Base-by-base conservation (phyloP, 1,140 invertebrate genomes). In the Oryctes rhinoceros region DNA sequence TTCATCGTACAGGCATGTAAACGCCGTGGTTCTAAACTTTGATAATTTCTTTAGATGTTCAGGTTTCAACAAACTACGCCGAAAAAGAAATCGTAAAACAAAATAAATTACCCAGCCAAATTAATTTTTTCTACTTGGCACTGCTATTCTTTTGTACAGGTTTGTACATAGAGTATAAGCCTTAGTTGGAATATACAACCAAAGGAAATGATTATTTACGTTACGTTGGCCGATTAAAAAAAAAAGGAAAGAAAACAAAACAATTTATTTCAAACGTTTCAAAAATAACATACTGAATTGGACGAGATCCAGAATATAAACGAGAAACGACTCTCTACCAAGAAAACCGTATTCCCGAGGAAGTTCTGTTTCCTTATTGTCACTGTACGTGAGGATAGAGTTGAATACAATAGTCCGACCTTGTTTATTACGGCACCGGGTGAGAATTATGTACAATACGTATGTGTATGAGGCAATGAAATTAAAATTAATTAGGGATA, bases 181-280 rank as follows among this genome's bases (percentile, higher is more conserved):
- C 24, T 30, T 30, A 30, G 1, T 44, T 10, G 39, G 39, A 5
- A 44, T 44, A 44, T 44, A 59, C 15, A 18, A 15, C 3, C 18
- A 59, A 59, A 59, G 0, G 3, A 59, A 59, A 59, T 15, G 53
- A 18, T 59, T 59, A 59, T 59, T 59, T 59, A 59, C 11, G 49
- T 53, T 53, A 53, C 53, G n/a, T 59, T 59, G 18, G 1, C 18
- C 53, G 18, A 59, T 59, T 59, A 18, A 1, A 18, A 18, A 59
- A 18, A 59, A 59, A 59, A 59, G n/a, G n/a, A n/a, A 59, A 59
- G 18, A 53, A 53, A 53, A 30, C 24, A 3, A 15, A 53, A 53
- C 49, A 53, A 59, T 59, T 59, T 59, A 59, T 59, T 59, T 18
- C 15, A 59, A 59, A n/a, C 53, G n/a, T 59, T 59, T 59, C 53